Evolutionary conservation across 1,140 invertebrate genomes (phyloP).

Genomic region (Lordiphosa mommai): DNA sequence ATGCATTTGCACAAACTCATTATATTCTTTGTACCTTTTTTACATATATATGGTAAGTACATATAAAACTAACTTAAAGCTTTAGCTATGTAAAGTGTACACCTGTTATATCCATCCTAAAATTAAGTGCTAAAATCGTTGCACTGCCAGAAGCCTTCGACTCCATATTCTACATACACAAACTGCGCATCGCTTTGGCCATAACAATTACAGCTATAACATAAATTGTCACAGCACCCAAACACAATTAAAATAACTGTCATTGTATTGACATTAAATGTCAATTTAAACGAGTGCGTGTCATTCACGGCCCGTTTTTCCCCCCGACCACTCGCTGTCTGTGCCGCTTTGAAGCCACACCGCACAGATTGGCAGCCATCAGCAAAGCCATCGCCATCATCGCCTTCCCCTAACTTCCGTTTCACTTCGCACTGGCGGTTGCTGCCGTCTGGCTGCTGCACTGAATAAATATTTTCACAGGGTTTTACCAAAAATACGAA

Average conservation of each 20-base stretch:
- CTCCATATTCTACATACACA: too few relatives aligned
- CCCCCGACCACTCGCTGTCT: background rate
- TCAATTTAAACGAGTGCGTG: conserved; percentile 77
- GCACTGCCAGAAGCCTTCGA: too few relatives aligned
- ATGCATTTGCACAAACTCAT: too few relatives aligned
- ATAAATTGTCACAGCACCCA: conserved; percentile 70
- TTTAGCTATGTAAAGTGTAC: too few relatives aligned
- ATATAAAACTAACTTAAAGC: too few relatives aligned
- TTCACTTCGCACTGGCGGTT: conserved; percentile 45
- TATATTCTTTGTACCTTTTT: too few relatives aligned
- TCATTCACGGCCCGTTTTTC: conserved; percentile 51
- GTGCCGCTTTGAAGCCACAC: background rate
- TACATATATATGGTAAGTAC: too few relatives aligned
- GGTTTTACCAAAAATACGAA: conserved; percentile 27
- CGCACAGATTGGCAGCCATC: conserved; percentile 31
- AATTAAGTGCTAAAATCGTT: too few relatives aligned
- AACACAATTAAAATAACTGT: conserved; percentile 78
- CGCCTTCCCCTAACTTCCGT: conserved; percentile 42
- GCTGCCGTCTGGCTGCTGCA: conserved; percentile 19
- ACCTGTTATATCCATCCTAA: too few relatives aligned
- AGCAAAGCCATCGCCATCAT: conserved; percentile 13
- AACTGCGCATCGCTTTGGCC: conserved; percentile 11
- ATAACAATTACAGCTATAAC: conserved; percentile 68
- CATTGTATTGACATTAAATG: conserved; percentile 79
- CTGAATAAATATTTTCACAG: conserved; percentile 66